Percentiles rank a stretch among this genome's conserved stretches.
Conservation (phyloP, 2,888 invertebrate genomes). For the Hipparchia sbordonii region DNA sequence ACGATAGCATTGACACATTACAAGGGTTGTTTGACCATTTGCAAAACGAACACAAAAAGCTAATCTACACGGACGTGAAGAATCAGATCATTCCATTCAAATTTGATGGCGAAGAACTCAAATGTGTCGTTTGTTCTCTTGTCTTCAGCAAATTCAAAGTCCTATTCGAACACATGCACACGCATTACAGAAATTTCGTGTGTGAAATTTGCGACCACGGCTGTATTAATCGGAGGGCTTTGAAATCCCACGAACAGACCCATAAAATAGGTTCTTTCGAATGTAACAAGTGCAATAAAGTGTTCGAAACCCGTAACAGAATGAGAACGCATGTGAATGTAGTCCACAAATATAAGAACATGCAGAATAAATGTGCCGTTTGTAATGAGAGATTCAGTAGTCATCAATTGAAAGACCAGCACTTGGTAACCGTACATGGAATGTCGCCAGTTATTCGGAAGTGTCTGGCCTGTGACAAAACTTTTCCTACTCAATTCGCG, state of each 20-base stretch:
- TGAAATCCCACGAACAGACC: slow-evolving; percentile 36
- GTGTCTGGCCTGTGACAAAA: slow-evolving; percentile 46
- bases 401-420: slow-evolving; percentile 40
- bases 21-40: slow-evolving; percentile 60
- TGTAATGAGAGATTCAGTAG: slow-evolving; percentile 53
- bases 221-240: slow-evolving; percentile 44
- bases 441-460: slow-evolving; percentile 31
- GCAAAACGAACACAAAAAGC: slow-evolving; percentile 52
- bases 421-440: slow-evolving; percentile 45
- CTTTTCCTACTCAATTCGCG: slow-evolving; percentile 39
- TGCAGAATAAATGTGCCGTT: slow-evolving; percentile 50
- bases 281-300: slow-evolving; percentile 51
- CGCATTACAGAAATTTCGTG: slow-evolving; percentile 56
- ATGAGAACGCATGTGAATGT: slow-evolving; percentile 50
- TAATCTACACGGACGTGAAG: slow-evolving; percentile 60
- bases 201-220: slow-evolving; percentile 53
- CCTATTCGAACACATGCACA: slow-evolving; percentile 56
- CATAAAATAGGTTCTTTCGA: slow-evolving; percentile 44
- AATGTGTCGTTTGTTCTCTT: slow-evolving; percentile 52
- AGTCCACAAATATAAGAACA: slow-evolving; percentile 39
- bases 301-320: slow-evolving; percentile 55
- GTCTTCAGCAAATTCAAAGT: slow-evolving; percentile 47
- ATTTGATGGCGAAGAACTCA: slow-evolving; percentile 45
- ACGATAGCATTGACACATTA: slow-evolving; percentile 47
- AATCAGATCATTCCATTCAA: slow-evolving; percentile 61